These are phyloP conservation scores for Cryptocephalus primarius DNA, from an alignment of 2,888 invertebrate genomes.

Conservation along the genomic window DNA sequence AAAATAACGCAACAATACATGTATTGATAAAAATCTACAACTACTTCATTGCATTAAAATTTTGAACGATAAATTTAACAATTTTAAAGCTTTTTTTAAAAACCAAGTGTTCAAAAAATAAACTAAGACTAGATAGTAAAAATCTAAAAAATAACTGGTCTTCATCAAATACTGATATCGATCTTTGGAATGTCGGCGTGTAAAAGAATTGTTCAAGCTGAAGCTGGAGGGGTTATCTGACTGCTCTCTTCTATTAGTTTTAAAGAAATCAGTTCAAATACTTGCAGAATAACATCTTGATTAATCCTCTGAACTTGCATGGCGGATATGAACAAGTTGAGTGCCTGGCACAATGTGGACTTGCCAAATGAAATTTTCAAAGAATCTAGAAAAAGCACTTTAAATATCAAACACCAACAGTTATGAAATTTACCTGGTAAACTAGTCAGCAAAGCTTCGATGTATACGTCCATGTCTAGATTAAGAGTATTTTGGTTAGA, in stretches of 20 bases:
- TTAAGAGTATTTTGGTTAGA: conserved; percentile 19
- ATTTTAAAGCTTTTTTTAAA: too few species aligned
- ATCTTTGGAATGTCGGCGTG: too few species aligned
- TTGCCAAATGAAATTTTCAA: conserved; percentile 33
- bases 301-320: conserved; percentile 39
- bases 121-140: too few species aligned
- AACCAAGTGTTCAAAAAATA: too few species aligned
- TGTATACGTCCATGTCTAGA: conserved; percentile 27
- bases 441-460: conserved; percentile 20
- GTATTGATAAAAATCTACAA: too few species aligned
- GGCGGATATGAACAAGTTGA: conserved; percentile 35
- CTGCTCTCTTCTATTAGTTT: conserved; percentile 25
- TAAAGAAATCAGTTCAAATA: conserved; percentile 34
- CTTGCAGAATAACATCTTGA: conserved; percentile 38
- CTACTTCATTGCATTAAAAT: too few species aligned
- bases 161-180: too few species aligned
- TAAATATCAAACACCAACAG: not conserved
- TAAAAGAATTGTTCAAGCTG: conserved; percentile 11
- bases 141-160: too few species aligned
- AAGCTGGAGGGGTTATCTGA: conserved; percentile 20
- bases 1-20: too few species aligned
- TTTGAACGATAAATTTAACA: too few species aligned
- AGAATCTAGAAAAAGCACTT: conserved; percentile 21
- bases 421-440: conserved; percentile 26
- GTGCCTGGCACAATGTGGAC: conserved; percentile 26